Evolutionary conservation across 2,888 invertebrate species (phyloP), one percentile per base, ranked within the genome.

Genomic region (Conomelus anceps): DNA sequence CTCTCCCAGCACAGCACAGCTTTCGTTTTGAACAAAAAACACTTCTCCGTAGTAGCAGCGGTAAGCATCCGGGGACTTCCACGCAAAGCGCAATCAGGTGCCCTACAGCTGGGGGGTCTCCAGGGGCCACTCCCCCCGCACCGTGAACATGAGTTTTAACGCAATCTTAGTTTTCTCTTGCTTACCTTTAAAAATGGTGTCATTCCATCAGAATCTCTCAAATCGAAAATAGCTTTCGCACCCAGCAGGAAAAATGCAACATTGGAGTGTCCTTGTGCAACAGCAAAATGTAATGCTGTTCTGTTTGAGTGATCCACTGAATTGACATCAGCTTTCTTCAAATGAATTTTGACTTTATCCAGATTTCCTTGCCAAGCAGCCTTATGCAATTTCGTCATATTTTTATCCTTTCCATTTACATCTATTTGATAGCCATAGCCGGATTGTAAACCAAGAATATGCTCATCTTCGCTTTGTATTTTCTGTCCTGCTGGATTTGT

Each of bases 111-210:
- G n/a, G n/a, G n/a, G n/a, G n/a, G n/a, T n/a, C n/a, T n/a, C n/a
- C n/a, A n/a, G n/a, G n/a, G n/a, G n/a, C n/a, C n/a, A n/a, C n/a
- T n/a, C n/a, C n/a, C n/a, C n/a, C n/a, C n/a, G n/a, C n/a, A n/a
- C n/a, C n/a, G n/a, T 85, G n/a, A 85, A 11, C 22, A 87, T 26
- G 9, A 89, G 1, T 17, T 34, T 13, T 34, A 9, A 34, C 1
- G 34, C 13, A 89, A 41, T 63, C 85, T 22, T n/a, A 88, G 1
- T 9, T 34, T 17, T 9, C 6, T 34, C 34, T 34, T 34, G 41
- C 22, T 63, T 91, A 92, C 92, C 92, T 92, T 93, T 24, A 92
- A 90, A 89, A 93, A 92, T n/a, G 92, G 92, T 23, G 92, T 92
- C 87, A 92, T 92, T 23, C 93, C 93, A 88, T 92, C 92, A 88